Evolutionary conservation across 2,797 vertebrate genomes (phyloP).

Genomic region (Ammospiza maritima): DNA sequence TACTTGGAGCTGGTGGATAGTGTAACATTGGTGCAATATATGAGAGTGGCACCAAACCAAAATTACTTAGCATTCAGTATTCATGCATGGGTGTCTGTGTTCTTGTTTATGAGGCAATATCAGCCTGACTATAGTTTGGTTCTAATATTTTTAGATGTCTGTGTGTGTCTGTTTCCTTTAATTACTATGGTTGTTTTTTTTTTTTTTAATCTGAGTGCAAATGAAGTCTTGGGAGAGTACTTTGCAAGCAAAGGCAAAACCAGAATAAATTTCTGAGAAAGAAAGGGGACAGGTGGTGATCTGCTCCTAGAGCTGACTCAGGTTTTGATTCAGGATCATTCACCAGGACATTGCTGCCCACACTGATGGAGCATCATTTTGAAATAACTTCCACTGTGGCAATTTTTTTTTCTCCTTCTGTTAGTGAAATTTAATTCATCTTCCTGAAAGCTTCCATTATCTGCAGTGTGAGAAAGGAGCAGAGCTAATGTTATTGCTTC

Average conservation of each 20-base stretch:
- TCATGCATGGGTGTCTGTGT: fast-evolving
- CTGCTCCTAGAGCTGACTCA: background rate
- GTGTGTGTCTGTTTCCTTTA: background rate
- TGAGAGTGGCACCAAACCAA: background rate
- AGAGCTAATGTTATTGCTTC: conserved; percentile 61
- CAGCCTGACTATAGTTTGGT: background rate
- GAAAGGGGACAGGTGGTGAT: background rate
- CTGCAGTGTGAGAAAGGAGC: conserved; percentile 21
- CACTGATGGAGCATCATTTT: background rate
- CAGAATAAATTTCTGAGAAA: background rate
- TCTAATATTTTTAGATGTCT: background rate
- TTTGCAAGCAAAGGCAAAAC: background rate
- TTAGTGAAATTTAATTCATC: conserved; percentile 65
- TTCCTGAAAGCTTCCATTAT: conserved; percentile 66
- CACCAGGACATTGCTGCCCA: background rate
- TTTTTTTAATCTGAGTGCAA: background rate
- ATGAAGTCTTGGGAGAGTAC: background rate
- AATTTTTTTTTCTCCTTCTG: conserved; percentile 34
- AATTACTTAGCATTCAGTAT: background rate
- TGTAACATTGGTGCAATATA: background rate
- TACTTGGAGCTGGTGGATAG: background rate
- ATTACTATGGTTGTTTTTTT: background rate
- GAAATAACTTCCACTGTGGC: conserved; percentile 42
- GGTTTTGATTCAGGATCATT: background rate
- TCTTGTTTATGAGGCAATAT: background rate